Conservation (phyloP, 2,113 vertebrate genomes). For the Sardina pilchardus region DNA sequence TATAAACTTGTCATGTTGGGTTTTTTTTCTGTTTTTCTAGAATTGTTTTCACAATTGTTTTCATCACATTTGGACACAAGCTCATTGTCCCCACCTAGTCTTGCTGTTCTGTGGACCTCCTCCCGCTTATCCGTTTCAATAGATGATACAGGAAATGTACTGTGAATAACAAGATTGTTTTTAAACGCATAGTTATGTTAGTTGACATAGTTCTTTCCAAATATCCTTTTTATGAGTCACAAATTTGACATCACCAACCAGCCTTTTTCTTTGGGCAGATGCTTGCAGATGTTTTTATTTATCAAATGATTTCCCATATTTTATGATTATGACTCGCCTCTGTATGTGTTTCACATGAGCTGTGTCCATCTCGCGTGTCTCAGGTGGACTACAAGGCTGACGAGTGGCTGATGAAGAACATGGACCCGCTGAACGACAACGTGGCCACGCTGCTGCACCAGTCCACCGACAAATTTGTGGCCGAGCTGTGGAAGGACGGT, state of each 20-base stretch:
- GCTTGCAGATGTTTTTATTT: not conserved
- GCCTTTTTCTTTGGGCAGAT: not conserved
- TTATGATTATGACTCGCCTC: not conserved
- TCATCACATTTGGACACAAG: not conserved
- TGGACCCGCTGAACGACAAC: conserved; percentile 98
- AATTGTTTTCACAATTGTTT: not conserved
- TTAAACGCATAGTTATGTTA: not conserved
- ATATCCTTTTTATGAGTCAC: not conserved
- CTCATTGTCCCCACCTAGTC: not conserved
- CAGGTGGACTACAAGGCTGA: conserved; percentile 98
- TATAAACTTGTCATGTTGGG: not conserved
- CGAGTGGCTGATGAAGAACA: conserved; percentile 99
- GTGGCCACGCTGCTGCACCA: conserved; percentile 95
- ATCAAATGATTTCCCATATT: not conserved
- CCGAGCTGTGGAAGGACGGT: conserved; percentile 98
- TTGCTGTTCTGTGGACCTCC: not conserved
- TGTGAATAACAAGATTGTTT: not conserved
- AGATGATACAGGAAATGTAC: not conserved
- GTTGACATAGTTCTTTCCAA: no score
- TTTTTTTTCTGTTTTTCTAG: not conserved
- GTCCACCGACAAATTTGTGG: conserved; percentile 94
- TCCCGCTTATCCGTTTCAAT: not conserved
- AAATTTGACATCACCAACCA: not conserved
- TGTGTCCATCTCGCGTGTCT: not conserved
- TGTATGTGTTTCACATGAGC: not conserved